Evolutionary conservation across 1,140 invertebrate genomes (phyloP).

Genomic region (Diploscapter pachys): DNA sequence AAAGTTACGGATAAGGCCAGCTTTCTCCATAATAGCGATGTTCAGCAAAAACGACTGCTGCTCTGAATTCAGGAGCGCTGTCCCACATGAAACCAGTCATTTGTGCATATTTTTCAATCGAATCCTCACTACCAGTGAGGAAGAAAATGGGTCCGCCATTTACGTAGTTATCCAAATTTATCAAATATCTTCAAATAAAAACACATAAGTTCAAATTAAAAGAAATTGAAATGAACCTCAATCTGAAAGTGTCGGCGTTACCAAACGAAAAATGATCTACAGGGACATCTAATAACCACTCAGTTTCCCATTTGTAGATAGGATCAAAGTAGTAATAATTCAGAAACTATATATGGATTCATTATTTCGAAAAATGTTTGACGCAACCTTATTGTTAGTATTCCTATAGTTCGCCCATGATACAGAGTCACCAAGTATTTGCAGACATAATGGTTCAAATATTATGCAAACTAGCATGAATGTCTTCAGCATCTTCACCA

Average conservation of each 20-base stretch:
- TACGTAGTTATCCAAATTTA: constrained; percentile 58
- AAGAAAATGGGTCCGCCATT: constrained; percentile 63
- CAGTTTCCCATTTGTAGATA: constrained; percentile 41
- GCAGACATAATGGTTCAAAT: too few relatives aligned
- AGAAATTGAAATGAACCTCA: constrained; percentile 67
- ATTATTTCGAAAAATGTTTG: too few relatives aligned
- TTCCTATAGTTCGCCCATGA: too few relatives aligned
- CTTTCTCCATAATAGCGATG: constrained; percentile 91
- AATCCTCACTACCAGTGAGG: constrained; percentile 94
- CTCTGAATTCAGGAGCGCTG: constrained; percentile 74
- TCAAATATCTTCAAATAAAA: background rate
- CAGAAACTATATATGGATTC: too few relatives aligned
- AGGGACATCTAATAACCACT: constrained; percentile 43
- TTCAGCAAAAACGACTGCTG: constrained; percentile 85
- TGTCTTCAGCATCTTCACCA: too few relatives aligned
- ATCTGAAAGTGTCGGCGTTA: constrained; percentile 71
- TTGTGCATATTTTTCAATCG: constrained; percentile 81
- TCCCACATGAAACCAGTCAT: constrained; percentile 96
- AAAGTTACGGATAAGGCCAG: constrained; percentile 69
- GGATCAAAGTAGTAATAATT: too few relatives aligned
- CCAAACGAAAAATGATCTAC: constrained; percentile 76
- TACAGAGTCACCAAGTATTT: too few relatives aligned
- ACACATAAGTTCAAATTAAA: background rate
- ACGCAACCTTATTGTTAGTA: too few relatives aligned
- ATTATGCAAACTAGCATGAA: too few relatives aligned